phyloP scores from a whole-genome alignment of 2,113 vertebrate species.

The Tragelaphus strepsiceros region DNA sequence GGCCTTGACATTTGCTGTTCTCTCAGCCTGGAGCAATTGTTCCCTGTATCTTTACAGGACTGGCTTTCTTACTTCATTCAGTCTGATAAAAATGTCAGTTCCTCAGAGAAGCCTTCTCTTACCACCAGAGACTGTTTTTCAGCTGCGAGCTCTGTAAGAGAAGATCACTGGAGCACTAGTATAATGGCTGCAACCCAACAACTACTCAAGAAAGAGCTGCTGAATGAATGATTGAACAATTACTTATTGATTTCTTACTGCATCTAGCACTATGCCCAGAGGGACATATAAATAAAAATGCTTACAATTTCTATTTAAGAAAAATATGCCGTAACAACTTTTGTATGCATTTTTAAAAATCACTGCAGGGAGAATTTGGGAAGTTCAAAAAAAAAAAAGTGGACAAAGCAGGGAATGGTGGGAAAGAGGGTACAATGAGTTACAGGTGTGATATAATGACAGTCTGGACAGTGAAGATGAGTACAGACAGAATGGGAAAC shows the following conservation, averaged over 20 bases:
- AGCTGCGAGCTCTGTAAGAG: neutral
- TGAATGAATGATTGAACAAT: neutral
- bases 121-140: neutral
- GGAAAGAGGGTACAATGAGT: neutral
- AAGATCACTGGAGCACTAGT: neutral
- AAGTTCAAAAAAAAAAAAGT: neutral
- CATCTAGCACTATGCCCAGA: neutral
- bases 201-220: neutral
- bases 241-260: neutral
- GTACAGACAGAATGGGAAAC: neutral
- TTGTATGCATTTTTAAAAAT: neutral
- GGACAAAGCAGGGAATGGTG: neutral
- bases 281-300: neutral
- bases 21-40: neutral
- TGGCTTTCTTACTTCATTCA: neutral
- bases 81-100: neutral
- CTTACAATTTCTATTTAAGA: neutral
- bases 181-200: neutral
- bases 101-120: neutral
- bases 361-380: neutral
- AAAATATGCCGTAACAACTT: neutral
- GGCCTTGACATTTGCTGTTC: neutral
- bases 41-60: neutral
- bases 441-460: neutral
- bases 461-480: neutral